Evolutionary conservation across 2,797 vertebrate species (phyloP), one percentile per base, ranked within the genome.

Genomic region (Orestias chungarensis): DNA sequence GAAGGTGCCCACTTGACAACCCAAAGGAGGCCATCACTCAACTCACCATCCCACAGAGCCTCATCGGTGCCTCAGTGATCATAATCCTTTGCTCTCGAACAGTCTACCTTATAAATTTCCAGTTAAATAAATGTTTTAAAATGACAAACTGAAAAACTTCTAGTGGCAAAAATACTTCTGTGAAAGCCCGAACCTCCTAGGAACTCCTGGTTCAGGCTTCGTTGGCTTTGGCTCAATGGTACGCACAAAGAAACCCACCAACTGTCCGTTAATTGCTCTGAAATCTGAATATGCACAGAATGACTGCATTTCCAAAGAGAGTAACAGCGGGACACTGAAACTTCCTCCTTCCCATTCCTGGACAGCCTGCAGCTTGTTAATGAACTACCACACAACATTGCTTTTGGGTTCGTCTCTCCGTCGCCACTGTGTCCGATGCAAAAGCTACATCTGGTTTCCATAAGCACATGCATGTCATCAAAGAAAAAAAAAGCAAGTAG

Each of bases 191-290:
- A n/a, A n/a, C n/a, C n/a, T 75, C 74, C 69, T 47, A 23, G 64
- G 76, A 90, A 82, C 55, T 92, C 92, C 91, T 93, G 93, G 94
- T 89, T 93, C 93, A 93, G 89, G 49, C 64, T 80, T 52, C 74
- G 78, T 85, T 90, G 18, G 0, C 31, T 50, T 74, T 86, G 84
- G 92, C 91, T 90, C 70, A 86, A 78, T 75, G 74, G 72, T 78
- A 84, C 82, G 85, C 74, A 68, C 70, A 44, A 42, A 11, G 7
- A 42, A 42, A 4, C 12, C 40, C 78, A 20, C 18, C n/a, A 3
- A 44, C 29, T 64, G 68, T 78, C 71, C 74, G 79, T 78, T 4
- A 2, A 55, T 31, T n/a, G 55, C 59, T 33, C 57, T 70, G 61
- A 68, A 67, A 64, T 80, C 49, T 81, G 76, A 79, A 76, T 68